Evolutionary conservation across 2,888 invertebrate species (phyloP), one percentile per base, ranked within the genome.

Genomic region (Drosophila algonquin): DNA sequence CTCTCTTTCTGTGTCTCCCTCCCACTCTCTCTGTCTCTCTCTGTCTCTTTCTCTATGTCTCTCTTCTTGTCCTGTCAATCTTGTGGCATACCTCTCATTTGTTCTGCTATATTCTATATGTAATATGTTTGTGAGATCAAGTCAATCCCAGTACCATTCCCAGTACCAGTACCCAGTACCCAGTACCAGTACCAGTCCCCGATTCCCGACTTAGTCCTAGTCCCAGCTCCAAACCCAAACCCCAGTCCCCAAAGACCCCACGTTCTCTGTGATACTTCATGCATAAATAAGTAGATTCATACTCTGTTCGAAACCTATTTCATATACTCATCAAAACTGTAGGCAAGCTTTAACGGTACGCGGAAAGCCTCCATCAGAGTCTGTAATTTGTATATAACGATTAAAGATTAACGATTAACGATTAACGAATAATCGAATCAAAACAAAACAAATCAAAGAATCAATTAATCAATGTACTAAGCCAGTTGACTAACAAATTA

Each of bases 351-450:
- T 53, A 32, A 35, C 40, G 18, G 48, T 48, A 35, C 58, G 63
- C 45, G 72, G 68, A 35, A 67, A 70, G 18, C 44, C 63, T 73
- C 30, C 46, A 62, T 45, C 47, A 73, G 32, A 65, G 69, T 40
- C 51, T 69, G 69, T 67, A 62, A 40, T 40, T 40, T 35, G 72
- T 56, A 64, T 18, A 64, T 69, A 47, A 64, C 14, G 46, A 47
- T 46, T 46, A 64, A 45, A 24, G 24, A 5, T 24, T 4, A 24
- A 24, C 24, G 24, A 24, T 0, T 24, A 24, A 24, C 14, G 35
- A 47, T 35, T 46, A 64, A 45, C 21, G n/a, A n/a, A n/a, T n/a
- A n/a, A n/a, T n/a, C n/a, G n/a, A n/a, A n/a, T n/a, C 8, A 32
- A 35, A 54, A 8, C n/a, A 48, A 24, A 32, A 7, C 51, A 40